Percentiles rank a stretch among this genome's conserved stretches.
These are phyloP conservation scores for Paratilapia polleni DNA, from an alignment of 2,113 vertebrate genomes.

Conservation along the genomic window DNA sequence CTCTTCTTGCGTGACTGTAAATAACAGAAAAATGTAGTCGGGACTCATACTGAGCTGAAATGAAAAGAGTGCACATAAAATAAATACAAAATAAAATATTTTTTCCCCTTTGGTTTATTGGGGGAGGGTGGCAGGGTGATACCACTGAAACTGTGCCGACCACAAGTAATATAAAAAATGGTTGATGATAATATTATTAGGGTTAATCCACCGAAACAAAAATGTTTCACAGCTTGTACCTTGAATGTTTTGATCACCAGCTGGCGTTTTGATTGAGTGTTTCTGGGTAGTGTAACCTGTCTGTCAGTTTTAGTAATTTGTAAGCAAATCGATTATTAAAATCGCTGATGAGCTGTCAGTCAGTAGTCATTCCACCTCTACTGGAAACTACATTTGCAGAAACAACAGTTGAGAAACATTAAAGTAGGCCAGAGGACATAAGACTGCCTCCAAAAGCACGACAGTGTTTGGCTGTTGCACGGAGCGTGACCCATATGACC, in stretches of 20 bases:
- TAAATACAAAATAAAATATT: no score
- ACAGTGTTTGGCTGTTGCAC: slow-evolving; percentile 27
- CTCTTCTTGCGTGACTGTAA: no score
- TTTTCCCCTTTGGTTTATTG: no score
- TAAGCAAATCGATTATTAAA: not conserved
- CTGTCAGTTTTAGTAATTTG: not conserved
- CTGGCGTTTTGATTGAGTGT: not conserved
- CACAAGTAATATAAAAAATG: no score
- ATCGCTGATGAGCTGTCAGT: not conserved
- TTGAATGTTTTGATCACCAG: not conserved
- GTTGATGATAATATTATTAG: not conserved
- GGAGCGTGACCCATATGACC: slow-evolving; percentile 23
- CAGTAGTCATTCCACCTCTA: not conserved
- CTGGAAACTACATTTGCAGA: not conserved
- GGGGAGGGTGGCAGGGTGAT: no score
- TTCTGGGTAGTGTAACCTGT: not conserved
- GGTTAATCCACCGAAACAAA: not conserved
- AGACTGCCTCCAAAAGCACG: not conserved
- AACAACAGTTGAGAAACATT: not conserved
- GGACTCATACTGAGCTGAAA: no score
- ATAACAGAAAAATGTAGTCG: no score
- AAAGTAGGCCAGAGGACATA: slow-evolving; percentile 3
- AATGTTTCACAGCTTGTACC: not conserved
- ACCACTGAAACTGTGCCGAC: no score
- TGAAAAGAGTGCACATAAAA: no score